Percentiles rank a stretch among this genome's conserved stretches.
These are phyloP conservation scores for Sinocyclocheilus anshuiensis DNA, from an alignment of 2,113 vertebrate species.

Conservation along the genomic window DNA sequence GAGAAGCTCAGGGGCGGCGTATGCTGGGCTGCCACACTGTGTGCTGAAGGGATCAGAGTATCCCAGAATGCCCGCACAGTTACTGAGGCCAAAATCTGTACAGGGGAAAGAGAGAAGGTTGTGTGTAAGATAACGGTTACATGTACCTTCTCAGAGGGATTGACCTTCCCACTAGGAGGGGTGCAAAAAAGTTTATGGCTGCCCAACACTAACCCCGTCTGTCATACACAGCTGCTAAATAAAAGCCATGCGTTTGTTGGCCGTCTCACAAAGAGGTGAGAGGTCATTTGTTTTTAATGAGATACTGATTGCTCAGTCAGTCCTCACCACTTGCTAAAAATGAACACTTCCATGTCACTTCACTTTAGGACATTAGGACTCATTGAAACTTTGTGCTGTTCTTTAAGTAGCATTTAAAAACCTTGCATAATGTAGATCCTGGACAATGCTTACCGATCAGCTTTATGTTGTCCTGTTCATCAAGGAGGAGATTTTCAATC, in stretches of 20 bases:
- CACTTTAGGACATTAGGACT: neutral
- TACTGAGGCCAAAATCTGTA: conserved; percentile 98
- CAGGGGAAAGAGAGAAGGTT: conserved; percentile 6
- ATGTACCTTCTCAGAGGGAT: neutral
- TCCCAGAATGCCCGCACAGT: conserved; percentile 94
- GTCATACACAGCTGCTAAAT: conserved; percentile 46
- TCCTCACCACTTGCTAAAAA: conserved; percentile 51
- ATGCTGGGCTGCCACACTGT: conserved; percentile 97
- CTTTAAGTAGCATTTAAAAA: neutral
- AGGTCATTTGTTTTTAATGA: conserved; percentile 65
- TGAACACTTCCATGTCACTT: conserved; percentile 10
- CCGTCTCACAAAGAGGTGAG: conserved; percentile 61
- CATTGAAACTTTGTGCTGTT: neutral
- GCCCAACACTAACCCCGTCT: conserved; percentile 42
- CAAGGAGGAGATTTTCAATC: conserved; percentile 97
- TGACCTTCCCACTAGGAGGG: neutral
- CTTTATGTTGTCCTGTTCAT: conserved; percentile 98
- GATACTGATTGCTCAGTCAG: conserved; percentile 58
- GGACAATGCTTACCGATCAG: conserved; percentile 86
- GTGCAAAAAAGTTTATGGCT: conserved; percentile 28
- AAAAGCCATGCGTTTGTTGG: conserved; percentile 53
- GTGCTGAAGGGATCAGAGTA: conserved; percentile 98
- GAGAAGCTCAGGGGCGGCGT: conserved; percentile 94
- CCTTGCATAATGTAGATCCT: neutral
- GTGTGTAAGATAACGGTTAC: neutral